Evolutionary conservation across 2,113 vertebrate genomes (phyloP).

Genomic region (Ptilorrhoa leucosticta): DNA sequence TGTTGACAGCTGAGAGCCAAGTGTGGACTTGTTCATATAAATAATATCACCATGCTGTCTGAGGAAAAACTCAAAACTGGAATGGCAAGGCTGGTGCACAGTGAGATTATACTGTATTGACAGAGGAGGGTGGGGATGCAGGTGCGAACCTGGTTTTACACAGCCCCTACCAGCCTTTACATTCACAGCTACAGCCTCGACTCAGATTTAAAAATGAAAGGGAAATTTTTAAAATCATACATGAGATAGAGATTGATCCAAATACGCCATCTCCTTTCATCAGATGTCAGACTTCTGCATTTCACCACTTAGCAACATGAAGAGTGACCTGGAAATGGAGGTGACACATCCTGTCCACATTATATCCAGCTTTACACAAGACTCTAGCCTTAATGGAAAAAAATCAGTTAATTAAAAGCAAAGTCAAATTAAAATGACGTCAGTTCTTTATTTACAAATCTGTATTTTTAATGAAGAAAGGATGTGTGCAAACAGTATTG

Average conservation of each 20-base stretch:
- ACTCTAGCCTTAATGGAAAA: slow-evolving; percentile 27
- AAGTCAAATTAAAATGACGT: slow-evolving; percentile 1
- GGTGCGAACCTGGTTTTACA: background rate
- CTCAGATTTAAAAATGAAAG: background rate
- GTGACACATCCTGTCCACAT: background rate
- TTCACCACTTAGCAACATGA: background rate
- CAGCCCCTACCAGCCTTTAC: background rate
- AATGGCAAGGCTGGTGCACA: background rate
- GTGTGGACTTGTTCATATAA: slow-evolving; percentile 37
- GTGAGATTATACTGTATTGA: slow-evolving; percentile 11
- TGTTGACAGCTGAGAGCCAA: slow-evolving; percentile 15
- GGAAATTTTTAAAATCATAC: background rate
- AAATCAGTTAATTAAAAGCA: slow-evolving; percentile 43
- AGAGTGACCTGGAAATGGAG: background rate
- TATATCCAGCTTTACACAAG: background rate
- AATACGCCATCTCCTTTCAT: background rate
- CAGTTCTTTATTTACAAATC: slow-evolving; percentile 26
- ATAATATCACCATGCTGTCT: background rate
- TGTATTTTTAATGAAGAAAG: slow-evolving; percentile 18
- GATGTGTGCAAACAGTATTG: background rate
- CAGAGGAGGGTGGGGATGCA: slow-evolving; percentile 16
- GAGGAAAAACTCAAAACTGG: background rate
- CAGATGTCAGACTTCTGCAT: background rate
- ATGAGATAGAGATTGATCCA: background rate
- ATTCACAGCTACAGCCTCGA: background rate